These are phyloP conservation scores for Epizoanthus scotinus DNA, from an alignment of 92 coral and sea anemone genomes.

Conservation along the genomic window DNA sequence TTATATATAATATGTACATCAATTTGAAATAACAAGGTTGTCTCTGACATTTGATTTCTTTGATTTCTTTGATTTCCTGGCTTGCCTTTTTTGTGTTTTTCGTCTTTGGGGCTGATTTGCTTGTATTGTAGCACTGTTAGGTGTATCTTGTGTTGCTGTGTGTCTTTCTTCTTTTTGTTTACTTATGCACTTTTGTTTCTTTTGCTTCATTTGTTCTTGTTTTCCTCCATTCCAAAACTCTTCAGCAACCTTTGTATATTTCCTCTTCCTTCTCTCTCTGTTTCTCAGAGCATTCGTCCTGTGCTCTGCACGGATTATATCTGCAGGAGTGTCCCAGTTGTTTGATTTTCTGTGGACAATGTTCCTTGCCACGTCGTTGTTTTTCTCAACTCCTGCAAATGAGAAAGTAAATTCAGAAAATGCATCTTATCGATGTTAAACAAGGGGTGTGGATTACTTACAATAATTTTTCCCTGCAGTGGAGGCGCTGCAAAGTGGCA, in stretches of 20 bases:
- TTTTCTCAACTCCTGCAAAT: constrained; percentile 14
- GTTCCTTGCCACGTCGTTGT: constrained; percentile 48
- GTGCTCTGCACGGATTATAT: constrained; percentile 48
- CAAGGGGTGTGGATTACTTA: too few relatives aligned
- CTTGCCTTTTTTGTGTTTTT: constrained; percentile 20
- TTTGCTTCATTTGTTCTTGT: constrained; percentile 28
- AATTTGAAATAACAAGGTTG: constrained; percentile 11
- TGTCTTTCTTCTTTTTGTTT: constrained; percentile 14
- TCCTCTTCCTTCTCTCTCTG: constrained; percentile 51
- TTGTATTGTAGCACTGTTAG: not conserved
- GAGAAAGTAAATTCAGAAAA: too few relatives aligned
- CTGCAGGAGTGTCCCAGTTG: constrained; percentile 56
- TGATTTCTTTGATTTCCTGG: constrained; percentile 26
- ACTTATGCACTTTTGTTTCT: constrained; percentile 31
- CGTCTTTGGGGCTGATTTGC: constrained; percentile 31
- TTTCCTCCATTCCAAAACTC: constrained; percentile 48
- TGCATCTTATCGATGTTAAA: too few relatives aligned
- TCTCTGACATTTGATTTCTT: constrained; percentile 16
- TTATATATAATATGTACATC: constrained; percentile 9
- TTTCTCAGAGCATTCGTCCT: constrained; percentile 31
- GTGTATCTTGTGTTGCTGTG: not conserved
- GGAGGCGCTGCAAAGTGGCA: too few relatives aligned
- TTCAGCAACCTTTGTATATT: constrained; percentile 31
- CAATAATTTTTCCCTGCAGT: too few relatives aligned
- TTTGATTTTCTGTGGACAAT: constrained; percentile 53